Evolutionary conservation across 2,113 vertebrate genomes (phyloP).

Genomic region (Paracyprichromis sp.): DNA sequence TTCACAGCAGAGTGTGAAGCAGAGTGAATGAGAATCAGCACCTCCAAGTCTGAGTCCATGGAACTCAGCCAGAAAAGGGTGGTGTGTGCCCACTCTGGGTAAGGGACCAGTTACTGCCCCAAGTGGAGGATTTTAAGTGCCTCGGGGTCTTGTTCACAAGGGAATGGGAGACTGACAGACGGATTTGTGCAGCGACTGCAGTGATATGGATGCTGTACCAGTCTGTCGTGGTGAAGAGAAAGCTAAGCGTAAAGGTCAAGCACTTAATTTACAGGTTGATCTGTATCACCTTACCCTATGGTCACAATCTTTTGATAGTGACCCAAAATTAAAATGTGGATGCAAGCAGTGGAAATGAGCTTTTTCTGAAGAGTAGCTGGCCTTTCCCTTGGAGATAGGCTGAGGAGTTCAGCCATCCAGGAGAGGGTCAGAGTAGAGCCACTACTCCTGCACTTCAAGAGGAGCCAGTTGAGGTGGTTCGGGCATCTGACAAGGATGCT

Average conservation of each 20-base stretch:
- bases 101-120: not conserved
- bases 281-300: not conserved
- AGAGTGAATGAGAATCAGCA: not conserved
- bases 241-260: rapidly evolving
- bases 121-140: not conserved
- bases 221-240: not conserved
- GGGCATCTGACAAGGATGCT: not conserved
- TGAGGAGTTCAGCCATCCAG: not conserved
- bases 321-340: not conserved
- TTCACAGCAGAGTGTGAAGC: not conserved
- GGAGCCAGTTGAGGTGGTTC: not conserved
- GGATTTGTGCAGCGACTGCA: not conserved
- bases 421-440: not conserved
- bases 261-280: not conserved
- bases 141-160: not conserved
- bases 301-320: not conserved
- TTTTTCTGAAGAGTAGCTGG: not conserved
- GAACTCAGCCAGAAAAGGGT: not conserved
- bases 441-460: not conserved
- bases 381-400: not conserved
- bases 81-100: not conserved
- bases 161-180: not conserved
- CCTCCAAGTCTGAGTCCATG: not conserved
- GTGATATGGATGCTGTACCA: not conserved
- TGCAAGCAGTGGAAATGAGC: not conserved